phyloP scores from a whole-genome alignment of 1,140 invertebrate species.

The Drosophila carrolli region DNA sequence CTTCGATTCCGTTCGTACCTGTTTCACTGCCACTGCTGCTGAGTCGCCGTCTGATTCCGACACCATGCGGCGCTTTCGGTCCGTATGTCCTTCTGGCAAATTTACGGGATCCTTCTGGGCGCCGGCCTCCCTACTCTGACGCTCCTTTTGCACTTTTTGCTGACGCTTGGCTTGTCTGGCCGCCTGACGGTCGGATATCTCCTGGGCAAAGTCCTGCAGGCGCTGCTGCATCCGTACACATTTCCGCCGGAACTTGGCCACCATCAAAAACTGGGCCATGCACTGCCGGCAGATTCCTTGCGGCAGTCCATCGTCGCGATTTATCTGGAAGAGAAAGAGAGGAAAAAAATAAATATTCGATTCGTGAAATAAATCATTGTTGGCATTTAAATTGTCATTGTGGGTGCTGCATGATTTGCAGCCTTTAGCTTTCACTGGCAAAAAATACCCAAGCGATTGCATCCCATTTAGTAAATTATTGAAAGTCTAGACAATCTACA shows the following conservation, averaged over 20 bases:
- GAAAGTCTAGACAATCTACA: background rate
- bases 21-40: background rate
- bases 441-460: background rate
- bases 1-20: slow-evolving; percentile 13
- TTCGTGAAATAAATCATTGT: slow-evolving; percentile 11
- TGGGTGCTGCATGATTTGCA: slow-evolving; percentile 2
- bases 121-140: background rate
- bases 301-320: slow-evolving; percentile 72
- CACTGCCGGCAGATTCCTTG: slow-evolving; percentile 79
- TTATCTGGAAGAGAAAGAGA: slow-evolving; percentile 55
- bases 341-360: slow-evolving; percentile 8
- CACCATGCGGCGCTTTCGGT: slow-evolving; percentile 50
- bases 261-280: slow-evolving; percentile 77
- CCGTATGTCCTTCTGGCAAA: slow-evolving; percentile 18
- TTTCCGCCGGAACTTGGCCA: slow-evolving; percentile 76
- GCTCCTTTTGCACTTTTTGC: slow-evolving; percentile 10
- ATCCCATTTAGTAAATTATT: slow-evolving; percentile 1
- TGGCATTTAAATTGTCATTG: slow-evolving; percentile 5
- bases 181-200: slow-evolving; percentile 43
- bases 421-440: background rate
- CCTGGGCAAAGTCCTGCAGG: slow-evolving; percentile 53
- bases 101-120: background rate
- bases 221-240: slow-evolving; percentile 73
- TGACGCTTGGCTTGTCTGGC: slow-evolving; percentile 24
- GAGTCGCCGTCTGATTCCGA: slow-evolving; percentile 17